These are phyloP conservation scores for Danaus chrysippus DNA, from an alignment of 2,888 invertebrate species.

Conservation along the genomic window DNA sequence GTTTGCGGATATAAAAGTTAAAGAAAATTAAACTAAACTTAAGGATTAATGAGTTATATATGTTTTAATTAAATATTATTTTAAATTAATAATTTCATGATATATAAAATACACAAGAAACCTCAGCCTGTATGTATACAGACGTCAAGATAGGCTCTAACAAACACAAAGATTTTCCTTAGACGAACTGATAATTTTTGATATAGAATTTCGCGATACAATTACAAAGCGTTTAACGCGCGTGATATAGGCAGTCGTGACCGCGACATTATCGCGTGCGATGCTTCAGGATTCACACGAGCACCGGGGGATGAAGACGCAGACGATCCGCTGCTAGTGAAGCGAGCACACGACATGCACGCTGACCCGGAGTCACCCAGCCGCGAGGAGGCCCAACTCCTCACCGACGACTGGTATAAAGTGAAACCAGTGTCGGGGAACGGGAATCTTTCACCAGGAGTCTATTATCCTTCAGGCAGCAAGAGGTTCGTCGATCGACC, in stretches of 20 bases:
- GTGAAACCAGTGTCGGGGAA: constrained; percentile 63
- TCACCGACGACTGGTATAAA: constrained; percentile 75
- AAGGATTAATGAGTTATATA: too few species aligned
- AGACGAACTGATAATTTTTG: constrained; percentile 71
- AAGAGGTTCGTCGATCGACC: constrained; percentile 72
- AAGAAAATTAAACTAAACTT: too few species aligned
- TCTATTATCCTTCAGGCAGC: constrained; percentile 72
- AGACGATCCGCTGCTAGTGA: constrained; percentile 54
- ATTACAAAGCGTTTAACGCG: constrained; percentile 75
- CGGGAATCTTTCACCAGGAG: constrained; percentile 72
- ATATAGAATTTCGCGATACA: constrained; percentile 73
- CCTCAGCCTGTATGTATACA: constrained; percentile 51
- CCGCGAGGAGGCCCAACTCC: constrained; percentile 72
- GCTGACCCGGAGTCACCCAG: constrained; percentile 72
- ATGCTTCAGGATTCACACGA: constrained; percentile 71
- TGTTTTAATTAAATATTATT: too few species aligned
- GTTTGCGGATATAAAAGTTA: too few species aligned
- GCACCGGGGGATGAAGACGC: constrained; percentile 59
- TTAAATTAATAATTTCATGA: too few species aligned
- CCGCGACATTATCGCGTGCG: constrained; percentile 74
- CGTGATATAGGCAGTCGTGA: constrained; percentile 70
- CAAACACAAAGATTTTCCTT: constrained; percentile 67
- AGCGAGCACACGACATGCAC: constrained; percentile 62
- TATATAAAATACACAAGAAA: not conserved
- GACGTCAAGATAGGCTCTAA: constrained; percentile 61